Conservation (phyloP, 2,797 vertebrate genomes). For the Pampus argenteus region DNA sequence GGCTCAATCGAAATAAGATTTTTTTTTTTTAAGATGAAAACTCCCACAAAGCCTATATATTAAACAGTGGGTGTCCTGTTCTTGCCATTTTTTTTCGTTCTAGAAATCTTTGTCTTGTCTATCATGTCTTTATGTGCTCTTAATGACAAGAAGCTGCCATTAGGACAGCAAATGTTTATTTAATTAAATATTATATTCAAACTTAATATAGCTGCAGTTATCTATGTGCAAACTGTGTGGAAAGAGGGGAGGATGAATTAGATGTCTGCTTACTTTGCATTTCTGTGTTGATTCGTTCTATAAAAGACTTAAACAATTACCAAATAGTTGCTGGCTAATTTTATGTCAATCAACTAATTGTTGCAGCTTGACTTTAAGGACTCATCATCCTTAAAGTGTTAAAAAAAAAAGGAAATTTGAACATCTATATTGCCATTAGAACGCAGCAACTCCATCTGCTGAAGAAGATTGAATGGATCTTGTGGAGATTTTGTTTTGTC, state of each 20-base stretch:
- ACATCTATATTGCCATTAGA: no score
- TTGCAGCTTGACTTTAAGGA: no score
- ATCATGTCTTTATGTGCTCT: not conserved
- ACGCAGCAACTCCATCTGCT: no score
- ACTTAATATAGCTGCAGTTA: not conserved
- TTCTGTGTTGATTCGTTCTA: not conserved
- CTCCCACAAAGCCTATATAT: not conserved
- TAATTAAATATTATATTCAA: slow-evolving; percentile 4
- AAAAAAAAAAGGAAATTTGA: no score
- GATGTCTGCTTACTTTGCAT: not conserved
- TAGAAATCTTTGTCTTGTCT: not conserved
- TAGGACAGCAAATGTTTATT: slow-evolving; percentile 16
- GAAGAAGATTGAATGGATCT: not conserved
- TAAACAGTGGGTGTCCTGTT: not conserved
- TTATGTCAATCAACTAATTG: no score
- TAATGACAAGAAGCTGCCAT: slow-evolving; percentile 4
- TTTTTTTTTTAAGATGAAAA: slow-evolving; percentile 12
- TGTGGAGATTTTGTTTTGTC: not conserved
- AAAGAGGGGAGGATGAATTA: not conserved
- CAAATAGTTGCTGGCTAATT: no score
- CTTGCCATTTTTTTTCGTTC: not conserved
- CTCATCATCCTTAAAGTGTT: no score
- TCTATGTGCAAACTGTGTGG: no score
- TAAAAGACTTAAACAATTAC: no score
- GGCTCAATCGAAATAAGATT: slow-evolving; percentile 8